Evolutionary conservation across 2,888 invertebrate genomes (phyloP), one percentile per base, ranked within the genome.

Genomic region (Tiphia femorata): DNA sequence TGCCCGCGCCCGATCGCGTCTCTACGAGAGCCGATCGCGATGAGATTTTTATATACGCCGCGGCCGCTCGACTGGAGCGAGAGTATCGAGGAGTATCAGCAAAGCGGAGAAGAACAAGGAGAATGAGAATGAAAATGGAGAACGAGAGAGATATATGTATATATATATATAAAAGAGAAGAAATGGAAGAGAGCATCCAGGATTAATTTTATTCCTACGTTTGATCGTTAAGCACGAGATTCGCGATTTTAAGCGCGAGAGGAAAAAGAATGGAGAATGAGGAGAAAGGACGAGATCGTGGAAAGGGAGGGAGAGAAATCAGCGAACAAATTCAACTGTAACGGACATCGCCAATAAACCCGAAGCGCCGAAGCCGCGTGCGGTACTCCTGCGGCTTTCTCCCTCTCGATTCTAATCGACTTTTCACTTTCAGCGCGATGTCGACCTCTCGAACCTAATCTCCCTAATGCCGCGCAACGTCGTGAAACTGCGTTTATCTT

Each of bases 1-100:
- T 70, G 70, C 67, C 70, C 69, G 70, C 68, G 65, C 69, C 59
- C 67, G 73, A 73, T 67, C 72, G 70, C 72, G 71, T 70, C 12
- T 52, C 64, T 64, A n/a, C 70, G 64, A 70, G 70, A 73, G 70
- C 67, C 74, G 75, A 78, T 75, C 76, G 75, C 70, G 64, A 75
- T 70, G 71, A 57, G 53, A 76, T 76, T 77, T 78, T 77, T 75
- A 64, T 62, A 52, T 63, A 48, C 60, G 57, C 51, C 30, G 12
- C n/a, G 12, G 21, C 35, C 14, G 40, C 23, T n/a, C n/a, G n/a
- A n/a, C n/a, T n/a, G n/a, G n/a, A n/a, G n/a, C n/a, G n/a, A n/a
- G n/a, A n/a, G n/a, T n/a, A n/a, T n/a, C n/a, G n/a, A n/a, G n/a
- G n/a, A n/a, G n/a, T n/a, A n/a, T n/a, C n/a, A n/a, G n/a, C n/a